Percentiles rank a stretch among this genome's conserved stretches.
Evolutionary conservation across 2,888 invertebrate genomes (phyloP).

Genomic region (Acleris literana): DNA sequence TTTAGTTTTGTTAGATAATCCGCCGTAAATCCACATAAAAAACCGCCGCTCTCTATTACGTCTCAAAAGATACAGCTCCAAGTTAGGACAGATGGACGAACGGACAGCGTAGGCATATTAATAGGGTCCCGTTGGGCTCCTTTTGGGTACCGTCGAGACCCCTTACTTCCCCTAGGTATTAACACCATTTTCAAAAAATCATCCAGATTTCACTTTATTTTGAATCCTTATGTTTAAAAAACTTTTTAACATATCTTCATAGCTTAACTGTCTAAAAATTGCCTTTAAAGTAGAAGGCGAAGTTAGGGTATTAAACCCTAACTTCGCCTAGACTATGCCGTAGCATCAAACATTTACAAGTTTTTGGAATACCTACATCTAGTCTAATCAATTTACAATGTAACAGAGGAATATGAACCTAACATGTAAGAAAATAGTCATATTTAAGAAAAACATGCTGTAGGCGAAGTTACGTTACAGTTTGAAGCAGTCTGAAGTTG

Average conservation of each 20-base stretch:
- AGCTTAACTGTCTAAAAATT: neutral
- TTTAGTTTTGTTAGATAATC: too few species aligned
- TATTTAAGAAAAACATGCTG: neutral
- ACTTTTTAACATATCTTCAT: neutral
- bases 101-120: too few species aligned
- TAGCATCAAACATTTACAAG: neutral
- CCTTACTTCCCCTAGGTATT: constrained; percentile 5
- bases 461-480: neutral
- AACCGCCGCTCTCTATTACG: too few species aligned
- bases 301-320: neutral
- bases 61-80: too few species aligned
- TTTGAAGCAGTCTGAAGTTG: too few species aligned
- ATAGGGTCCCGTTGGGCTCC: too few species aligned
- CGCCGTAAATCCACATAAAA: too few species aligned
- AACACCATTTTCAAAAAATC: neutral
- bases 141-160: too few species aligned
- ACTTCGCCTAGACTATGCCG: neutral
- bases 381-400: neutral
- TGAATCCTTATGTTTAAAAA: neutral
- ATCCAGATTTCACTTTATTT: neutral
- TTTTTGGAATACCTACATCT: neutral
- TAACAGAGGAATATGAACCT: neutral
- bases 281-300: neutral
- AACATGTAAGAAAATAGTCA: neutral
- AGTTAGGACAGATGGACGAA: too few species aligned